These are phyloP conservation scores for Hypselothyrea guttata DNA, from an alignment of 2,888 invertebrate genomes.

Conservation along the genomic window DNA sequence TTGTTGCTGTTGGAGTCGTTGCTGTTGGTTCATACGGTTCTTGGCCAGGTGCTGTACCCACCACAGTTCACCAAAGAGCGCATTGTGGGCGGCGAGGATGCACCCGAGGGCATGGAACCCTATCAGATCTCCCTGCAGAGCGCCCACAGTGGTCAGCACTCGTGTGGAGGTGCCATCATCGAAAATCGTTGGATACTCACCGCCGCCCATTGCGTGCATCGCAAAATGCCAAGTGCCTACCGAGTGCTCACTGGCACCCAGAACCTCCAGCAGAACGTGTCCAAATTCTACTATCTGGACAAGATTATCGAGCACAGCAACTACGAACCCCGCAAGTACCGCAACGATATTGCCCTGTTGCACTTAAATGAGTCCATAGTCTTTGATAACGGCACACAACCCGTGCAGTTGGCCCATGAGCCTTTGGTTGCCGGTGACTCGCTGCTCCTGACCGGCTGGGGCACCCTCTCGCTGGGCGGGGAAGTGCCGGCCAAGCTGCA, in stretches of 20 bases:
- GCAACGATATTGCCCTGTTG: conserved; percentile 88
- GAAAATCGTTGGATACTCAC: conserved; percentile 78
- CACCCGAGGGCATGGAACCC: conserved; percentile 74
- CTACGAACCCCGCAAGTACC: conserved; percentile 71
- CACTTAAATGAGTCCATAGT: conserved; percentile 84
- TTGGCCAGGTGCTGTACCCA: conserved; percentile 59
- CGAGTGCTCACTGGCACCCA: conserved; percentile 78
- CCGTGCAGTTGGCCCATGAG: conserved; percentile 82
- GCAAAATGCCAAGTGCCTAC: conserved; percentile 50
- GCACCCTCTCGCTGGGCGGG: conserved; percentile 83
- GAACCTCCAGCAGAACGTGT: conserved; percentile 62
- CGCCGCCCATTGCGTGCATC: conserved; percentile 79
- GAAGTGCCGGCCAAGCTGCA: conserved; percentile 84
- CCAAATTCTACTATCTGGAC: conserved; percentile 69
- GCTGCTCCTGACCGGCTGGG: conserved; percentile 86
- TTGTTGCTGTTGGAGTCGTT: conserved; percentile 19
- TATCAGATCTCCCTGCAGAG: conserved; percentile 81
- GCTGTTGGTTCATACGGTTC: background rate
- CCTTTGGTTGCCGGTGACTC: conserved; percentile 82
- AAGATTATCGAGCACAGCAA: conserved; percentile 73
- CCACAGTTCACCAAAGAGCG: conserved; percentile 66
- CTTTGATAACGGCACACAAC: conserved; percentile 83
- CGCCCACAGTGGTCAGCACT: conserved; percentile 61
- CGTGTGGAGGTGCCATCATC: conserved; percentile 81
- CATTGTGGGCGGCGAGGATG: conserved; percentile 78